Evolutionary conservation across 2,888 invertebrate genomes (phyloP).

Genomic region (Deroplatys truncata): DNA sequence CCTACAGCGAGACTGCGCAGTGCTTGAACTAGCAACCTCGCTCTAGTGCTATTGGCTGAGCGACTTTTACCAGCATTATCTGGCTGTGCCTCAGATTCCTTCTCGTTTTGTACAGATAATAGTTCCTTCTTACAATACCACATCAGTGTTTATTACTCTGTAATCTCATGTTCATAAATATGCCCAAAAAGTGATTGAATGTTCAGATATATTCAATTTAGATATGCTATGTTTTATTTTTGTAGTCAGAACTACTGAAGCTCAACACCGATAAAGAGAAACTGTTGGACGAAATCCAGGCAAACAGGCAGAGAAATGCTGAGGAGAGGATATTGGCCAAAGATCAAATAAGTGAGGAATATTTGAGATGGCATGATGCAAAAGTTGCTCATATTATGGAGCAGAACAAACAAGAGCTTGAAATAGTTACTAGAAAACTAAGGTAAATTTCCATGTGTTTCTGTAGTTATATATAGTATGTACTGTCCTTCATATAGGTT

Average conservation of each 20-base stretch:
- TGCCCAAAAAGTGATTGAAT: too few relatives aligned
- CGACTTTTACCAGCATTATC: too few relatives aligned
- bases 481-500: too few relatives aligned
- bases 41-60: too few relatives aligned
- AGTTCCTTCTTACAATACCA: too few relatives aligned
- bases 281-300: neutral
- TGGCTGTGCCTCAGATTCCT: too few relatives aligned
- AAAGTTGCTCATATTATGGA: neutral
- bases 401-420: neutral
- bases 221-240: neutral
- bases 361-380: constrained; percentile 1
- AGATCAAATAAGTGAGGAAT: neutral
- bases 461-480: too few relatives aligned
- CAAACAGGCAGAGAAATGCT: neutral
- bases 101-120: too few relatives aligned
- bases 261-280: neutral
- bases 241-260: neutral
- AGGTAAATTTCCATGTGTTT: neutral
- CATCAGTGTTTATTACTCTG: too few relatives aligned
- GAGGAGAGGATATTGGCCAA: neutral
- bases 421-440: neutral
- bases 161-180: neutral
- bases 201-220: neutral
- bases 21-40: too few relatives aligned
- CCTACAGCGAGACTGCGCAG: too few relatives aligned